A percentile compares a stretch with the other conserved stretches of the same genome.
Conservation (phyloP, 2,888 invertebrate genomes). For the Cephus pulcher region DNA sequence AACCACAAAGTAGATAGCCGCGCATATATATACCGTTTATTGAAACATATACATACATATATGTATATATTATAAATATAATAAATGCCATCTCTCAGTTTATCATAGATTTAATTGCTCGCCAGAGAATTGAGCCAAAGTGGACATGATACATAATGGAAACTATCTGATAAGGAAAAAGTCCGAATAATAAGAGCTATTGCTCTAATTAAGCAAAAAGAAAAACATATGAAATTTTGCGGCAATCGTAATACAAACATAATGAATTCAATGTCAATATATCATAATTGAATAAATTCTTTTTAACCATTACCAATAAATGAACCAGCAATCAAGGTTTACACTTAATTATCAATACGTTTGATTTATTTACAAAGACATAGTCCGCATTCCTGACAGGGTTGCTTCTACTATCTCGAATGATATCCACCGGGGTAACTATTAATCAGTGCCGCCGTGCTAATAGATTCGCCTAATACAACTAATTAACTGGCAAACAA, state of each 20-base stretch:
- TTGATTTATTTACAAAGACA: neutral
- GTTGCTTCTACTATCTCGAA: neutral
- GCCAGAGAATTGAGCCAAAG: neutral
- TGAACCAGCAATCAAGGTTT: neutral
- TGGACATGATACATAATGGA: neutral
- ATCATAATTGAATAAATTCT: neutral
- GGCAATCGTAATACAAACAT: neutral
- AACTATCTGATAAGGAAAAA: neutral
- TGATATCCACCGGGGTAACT: neutral
- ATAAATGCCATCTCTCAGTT: neutral
- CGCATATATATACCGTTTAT: neutral
- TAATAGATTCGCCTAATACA: conserved; percentile 1
- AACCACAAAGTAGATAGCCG: neutral
- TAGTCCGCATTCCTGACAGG: neutral
- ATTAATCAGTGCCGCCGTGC: neutral
- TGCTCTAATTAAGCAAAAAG: neutral
- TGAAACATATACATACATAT: neutral
- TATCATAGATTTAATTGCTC: neutral
- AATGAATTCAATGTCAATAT: neutral
- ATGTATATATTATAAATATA: neutral
- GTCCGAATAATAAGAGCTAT: neutral
- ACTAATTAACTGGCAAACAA: neutral
- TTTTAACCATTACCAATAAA: neutral
- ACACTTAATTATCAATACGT: neutral
- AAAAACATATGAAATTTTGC: neutral